These are phyloP conservation scores for Botia kubotai DNA, from an alignment of 2,797 vertebrate species.

Conservation along the genomic window DNA sequence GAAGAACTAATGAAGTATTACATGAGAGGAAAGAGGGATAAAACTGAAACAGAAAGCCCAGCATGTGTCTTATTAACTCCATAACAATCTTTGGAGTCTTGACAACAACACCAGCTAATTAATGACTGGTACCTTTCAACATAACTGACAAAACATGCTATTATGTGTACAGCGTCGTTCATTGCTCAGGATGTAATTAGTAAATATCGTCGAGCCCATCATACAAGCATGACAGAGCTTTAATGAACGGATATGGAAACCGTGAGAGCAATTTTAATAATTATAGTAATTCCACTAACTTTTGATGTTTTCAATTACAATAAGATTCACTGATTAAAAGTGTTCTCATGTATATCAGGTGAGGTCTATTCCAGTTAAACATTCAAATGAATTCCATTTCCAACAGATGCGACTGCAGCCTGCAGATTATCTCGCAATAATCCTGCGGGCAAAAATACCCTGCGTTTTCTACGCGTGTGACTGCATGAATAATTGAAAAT, in stretches of 20 bases:
- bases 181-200: slow-evolving; percentile 8
- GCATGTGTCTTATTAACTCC: neutral
- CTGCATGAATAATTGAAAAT: slow-evolving; percentile 58
- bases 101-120: neutral
- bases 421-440: slow-evolving; percentile 43
- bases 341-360: neutral
- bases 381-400: slow-evolving; percentile 29
- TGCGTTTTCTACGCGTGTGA: slow-evolving; percentile 37
- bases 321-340: slow-evolving; percentile 39
- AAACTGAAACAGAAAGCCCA: neutral
- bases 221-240: slow-evolving; percentile 9
- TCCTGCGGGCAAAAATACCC: slow-evolving; percentile 38
- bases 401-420: slow-evolving; percentile 15
- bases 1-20: slow-evolving; percentile 32
- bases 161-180: slow-evolving; percentile 8
- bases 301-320: slow-evolving; percentile 45
- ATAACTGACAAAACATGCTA: slow-evolving; percentile 23
- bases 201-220: slow-evolving; percentile 30
- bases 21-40: neutral
- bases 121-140: neutral
- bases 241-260: slow-evolving; percentile 35
- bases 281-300: slow-evolving; percentile 25
- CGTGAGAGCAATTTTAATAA: slow-evolving; percentile 18
- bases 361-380: slow-evolving; percentile 25
- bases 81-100: neutral